phyloP scores from a whole-genome alignment of 1,140 invertebrate species.

The Epicauta chinensis region DNA sequence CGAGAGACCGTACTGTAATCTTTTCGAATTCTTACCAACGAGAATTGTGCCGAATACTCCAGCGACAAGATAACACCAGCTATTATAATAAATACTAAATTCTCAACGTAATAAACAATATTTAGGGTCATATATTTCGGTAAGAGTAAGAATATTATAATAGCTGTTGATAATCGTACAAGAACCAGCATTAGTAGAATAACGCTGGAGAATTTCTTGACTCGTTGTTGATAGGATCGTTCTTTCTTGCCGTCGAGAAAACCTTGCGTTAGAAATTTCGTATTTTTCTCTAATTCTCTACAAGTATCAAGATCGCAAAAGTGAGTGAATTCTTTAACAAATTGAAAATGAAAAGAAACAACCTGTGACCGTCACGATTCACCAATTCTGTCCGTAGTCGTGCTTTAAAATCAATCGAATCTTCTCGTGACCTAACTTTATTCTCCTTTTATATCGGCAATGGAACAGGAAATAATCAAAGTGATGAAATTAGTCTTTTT shows the following conservation, averaged over 20 bases:
- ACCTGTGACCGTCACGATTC: slow-evolving; percentile 72
- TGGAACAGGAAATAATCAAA: too few relatives aligned
- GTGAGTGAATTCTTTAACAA: background rate
- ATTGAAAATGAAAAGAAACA: slow-evolving; percentile 34
- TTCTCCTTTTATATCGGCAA: slow-evolving; percentile 17
- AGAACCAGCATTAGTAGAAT: slow-evolving; percentile 58
- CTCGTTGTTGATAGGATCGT: slow-evolving; percentile 55
- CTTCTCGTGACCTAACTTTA: slow-evolving; percentile 46
- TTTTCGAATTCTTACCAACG: background rate
- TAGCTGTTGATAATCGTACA: slow-evolving; percentile 51
- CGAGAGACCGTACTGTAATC: too few relatives aligned
- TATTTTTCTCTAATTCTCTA: slow-evolving; percentile 62
- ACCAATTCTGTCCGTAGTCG: slow-evolving; percentile 75
- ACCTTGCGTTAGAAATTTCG: slow-evolving; percentile 56
- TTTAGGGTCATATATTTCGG: slow-evolving; percentile 42
- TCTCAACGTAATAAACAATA: slow-evolving; percentile 24
- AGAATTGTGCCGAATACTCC: slow-evolving; percentile 8
- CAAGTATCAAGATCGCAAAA: slow-evolving; percentile 15
- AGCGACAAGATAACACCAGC: slow-evolving; percentile 22
- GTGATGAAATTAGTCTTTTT: slow-evolving; percentile 20
- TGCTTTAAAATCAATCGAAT: slow-evolving; percentile 65
- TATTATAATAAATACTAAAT: slow-evolving; percentile 27
- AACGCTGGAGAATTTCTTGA: slow-evolving; percentile 58
- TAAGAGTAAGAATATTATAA: slow-evolving; percentile 50
- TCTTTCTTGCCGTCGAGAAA: slow-evolving; percentile 62